Evolutionary conservation across 2,113 vertebrate species (phyloP).

Genomic region (Eulemur rufifrons): DNA sequence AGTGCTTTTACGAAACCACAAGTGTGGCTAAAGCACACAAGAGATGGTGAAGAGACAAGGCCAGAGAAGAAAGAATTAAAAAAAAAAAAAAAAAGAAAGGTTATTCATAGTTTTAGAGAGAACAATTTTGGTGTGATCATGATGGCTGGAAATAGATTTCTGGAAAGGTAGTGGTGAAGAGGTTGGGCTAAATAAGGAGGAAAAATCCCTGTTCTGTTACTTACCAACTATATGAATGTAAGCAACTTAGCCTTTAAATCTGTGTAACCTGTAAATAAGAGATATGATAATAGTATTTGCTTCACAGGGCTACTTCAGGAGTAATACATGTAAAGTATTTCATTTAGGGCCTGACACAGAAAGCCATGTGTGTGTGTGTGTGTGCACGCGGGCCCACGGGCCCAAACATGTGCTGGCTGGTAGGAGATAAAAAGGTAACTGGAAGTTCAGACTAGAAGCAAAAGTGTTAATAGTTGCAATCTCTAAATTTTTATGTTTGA

Average conservation of each 20-base stretch:
- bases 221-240: not conserved
- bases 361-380: not conserved
- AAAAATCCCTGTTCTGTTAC: not conserved
- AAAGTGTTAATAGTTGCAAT: not conserved
- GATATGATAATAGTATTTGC: not conserved
- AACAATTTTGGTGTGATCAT: not conserved
- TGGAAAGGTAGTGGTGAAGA: not conserved
- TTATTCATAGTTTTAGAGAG: not conserved
- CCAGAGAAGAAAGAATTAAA: not conserved
- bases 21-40: not conserved
- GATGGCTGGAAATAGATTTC: conserved; percentile 19
- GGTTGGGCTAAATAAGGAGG: not conserved
- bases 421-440: conserved; percentile 13
- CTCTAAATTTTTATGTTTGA: not conserved
- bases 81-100: not conserved
- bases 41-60: not conserved
- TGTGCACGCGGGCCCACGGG: accelerated
- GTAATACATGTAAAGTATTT: not conserved
- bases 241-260: not conserved
- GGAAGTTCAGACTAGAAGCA: conserved; percentile 14
- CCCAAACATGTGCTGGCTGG: not conserved
- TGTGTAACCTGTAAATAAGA: conserved; percentile 1
- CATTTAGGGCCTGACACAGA: not conserved
- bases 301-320: not conserved
- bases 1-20: not conserved